phyloP scores from a whole-genome alignment of 37 sponge, comb jelly and placozoan genomes.

The Halichondria panicea region DNA sequence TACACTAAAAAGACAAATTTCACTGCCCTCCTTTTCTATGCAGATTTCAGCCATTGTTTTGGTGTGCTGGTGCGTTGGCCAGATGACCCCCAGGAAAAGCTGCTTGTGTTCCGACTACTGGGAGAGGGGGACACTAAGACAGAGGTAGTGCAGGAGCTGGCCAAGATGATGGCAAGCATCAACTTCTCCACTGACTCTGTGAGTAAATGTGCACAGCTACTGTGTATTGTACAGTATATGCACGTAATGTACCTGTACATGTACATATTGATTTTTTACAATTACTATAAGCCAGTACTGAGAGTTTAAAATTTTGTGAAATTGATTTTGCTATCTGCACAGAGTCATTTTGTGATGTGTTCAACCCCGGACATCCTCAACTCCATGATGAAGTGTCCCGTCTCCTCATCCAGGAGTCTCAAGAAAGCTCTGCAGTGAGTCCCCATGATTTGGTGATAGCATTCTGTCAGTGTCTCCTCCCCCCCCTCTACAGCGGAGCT shows the following conservation, averaged over 20 bases:
- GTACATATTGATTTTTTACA: background rate
- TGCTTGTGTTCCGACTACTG: conserved; percentile 56
- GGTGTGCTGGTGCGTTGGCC: conserved; percentile 74
- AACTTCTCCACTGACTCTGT: conserved; percentile 56
- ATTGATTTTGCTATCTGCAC: background rate
- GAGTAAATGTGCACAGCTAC: background rate
- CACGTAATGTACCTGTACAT: background rate
- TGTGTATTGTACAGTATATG: background rate
- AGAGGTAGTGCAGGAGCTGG: conserved; percentile 22
- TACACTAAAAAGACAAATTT: too few relatives aligned
- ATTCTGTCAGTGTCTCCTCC: background rate
- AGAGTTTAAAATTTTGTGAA: background rate
- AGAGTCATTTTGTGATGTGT: conserved; percentile 47
- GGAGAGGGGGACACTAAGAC: conserved; percentile 17
- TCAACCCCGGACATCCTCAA: conserved; percentile 47
- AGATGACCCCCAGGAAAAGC: conserved; percentile 72
- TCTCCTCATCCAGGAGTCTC: conserved; percentile 41
- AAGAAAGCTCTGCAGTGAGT: conserved; percentile 57
- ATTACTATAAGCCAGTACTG: background rate
- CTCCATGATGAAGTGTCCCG: conserved; percentile 14
- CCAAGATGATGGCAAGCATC: conserved; percentile 51
- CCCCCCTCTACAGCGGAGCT: conserved; percentile 47
- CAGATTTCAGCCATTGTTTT: conserved; percentile 47
- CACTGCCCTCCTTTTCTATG: background rate
- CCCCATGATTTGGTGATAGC: background rate